phyloP scores from a whole-genome alignment of 1,140 invertebrate species.

The Ctenoplectra terminalis region DNA sequence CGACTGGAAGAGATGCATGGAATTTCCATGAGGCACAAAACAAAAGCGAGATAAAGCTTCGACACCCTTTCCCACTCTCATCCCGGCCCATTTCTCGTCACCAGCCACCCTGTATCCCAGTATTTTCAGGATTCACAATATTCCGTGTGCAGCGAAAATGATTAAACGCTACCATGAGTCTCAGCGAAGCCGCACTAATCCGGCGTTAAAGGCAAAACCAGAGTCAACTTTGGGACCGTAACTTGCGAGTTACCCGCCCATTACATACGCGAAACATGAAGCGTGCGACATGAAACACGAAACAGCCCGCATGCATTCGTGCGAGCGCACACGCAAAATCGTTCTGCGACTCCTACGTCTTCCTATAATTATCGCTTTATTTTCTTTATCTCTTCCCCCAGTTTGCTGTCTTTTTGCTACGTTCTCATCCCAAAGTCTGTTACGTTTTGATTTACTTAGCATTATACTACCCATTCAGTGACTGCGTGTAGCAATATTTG shows the following conservation, averaged over 20 bases:
- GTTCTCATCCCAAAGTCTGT: too few relatives aligned
- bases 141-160: slow-evolving; percentile 63
- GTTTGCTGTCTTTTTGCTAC: too few relatives aligned
- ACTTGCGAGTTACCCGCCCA: slow-evolving; percentile 71
- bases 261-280: slow-evolving; percentile 56
- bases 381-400: background rate
- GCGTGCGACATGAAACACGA: slow-evolving; percentile 40
- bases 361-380: slow-evolving; percentile 43
- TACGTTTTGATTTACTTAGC: too few relatives aligned
- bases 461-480: too few relatives aligned
- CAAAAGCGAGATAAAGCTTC: slow-evolving; percentile 59
- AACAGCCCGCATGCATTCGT: slow-evolving; percentile 54
- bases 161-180: slow-evolving; percentile 77
- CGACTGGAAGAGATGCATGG: slow-evolving; percentile 20
- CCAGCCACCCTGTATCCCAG: background rate
- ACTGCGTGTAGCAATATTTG: too few relatives aligned
- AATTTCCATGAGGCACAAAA: slow-evolving; percentile 38
- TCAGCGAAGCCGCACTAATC: slow-evolving; percentile 78
- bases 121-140: slow-evolving; percentile 54
- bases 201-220: slow-evolving; percentile 77
- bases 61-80: slow-evolving; percentile 32
- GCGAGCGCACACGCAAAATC: slow-evolving; percentile 32
- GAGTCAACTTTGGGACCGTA: slow-evolving; percentile 73
- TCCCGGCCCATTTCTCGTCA: slow-evolving; percentile 7
- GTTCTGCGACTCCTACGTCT: slow-evolving; percentile 17